A percentile compares a stretch with the other conserved stretches of the same genome.
phyloP scores from a whole-genome alignment of 2,888 invertebrate species.

The Ormyrus rosae region DNA sequence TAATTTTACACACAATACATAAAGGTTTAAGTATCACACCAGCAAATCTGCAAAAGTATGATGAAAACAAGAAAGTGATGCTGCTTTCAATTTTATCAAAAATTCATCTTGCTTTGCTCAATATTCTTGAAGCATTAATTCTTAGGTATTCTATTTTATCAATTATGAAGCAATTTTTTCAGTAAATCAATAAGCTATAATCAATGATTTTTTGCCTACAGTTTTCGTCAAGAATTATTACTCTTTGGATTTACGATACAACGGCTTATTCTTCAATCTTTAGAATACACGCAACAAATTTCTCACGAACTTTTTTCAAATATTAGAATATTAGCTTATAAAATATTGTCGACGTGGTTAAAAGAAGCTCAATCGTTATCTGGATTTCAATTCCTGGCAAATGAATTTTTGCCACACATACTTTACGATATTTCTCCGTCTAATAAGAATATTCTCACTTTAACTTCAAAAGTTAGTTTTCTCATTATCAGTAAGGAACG shows the following conservation, averaged over 20 bases:
- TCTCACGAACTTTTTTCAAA: constrained; percentile 64
- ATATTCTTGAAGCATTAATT: constrained; percentile 67
- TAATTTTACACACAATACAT: constrained; percentile 67
- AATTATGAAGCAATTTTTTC: constrained; percentile 14
- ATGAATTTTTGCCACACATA: constrained; percentile 66
- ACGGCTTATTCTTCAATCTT: constrained; percentile 66
- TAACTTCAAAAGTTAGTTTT: constrained; percentile 61
- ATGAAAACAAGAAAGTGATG: constrained; percentile 64
- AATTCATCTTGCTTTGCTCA: constrained; percentile 65
- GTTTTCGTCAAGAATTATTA: constrained; percentile 68
- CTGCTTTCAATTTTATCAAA: constrained; percentile 67
- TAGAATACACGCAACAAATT: constrained; percentile 66
- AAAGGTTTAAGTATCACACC: constrained; percentile 69
- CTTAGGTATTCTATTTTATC: constrained; percentile 63
- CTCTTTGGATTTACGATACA: constrained; percentile 67
- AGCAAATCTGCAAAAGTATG: constrained; percentile 61
- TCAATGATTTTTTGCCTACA: constrained; percentile 47
- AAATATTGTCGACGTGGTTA: constrained; percentile 68
- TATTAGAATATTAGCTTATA: constrained; percentile 65
- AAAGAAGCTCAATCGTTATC: constrained; percentile 63
- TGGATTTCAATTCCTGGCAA: constrained; percentile 67
- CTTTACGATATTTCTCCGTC: constrained; percentile 66
- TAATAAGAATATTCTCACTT: constrained; percentile 64
- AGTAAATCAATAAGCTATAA: constrained; percentile 30
- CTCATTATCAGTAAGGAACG: constrained; percentile 30